Base-by-base conservation (phyloP, 2,888 invertebrate genomes). In the Ceratothoa steindachneri region DNA sequence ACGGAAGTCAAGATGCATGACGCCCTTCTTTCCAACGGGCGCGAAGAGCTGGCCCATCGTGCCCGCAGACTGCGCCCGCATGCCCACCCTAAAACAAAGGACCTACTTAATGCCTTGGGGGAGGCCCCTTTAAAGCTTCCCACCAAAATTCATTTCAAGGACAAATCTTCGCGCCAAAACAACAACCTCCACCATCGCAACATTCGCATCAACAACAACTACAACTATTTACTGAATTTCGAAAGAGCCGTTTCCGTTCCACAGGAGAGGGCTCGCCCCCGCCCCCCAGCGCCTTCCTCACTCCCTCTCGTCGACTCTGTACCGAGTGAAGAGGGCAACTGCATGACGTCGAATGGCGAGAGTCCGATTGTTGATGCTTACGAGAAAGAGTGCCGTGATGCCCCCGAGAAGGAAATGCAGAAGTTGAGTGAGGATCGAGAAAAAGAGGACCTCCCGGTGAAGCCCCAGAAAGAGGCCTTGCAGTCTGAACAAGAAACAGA, bases 1-100 rank as follows among this genome's bases (percentile, higher is more conserved):
- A 79, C 79, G 5, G 70, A 79, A 66, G 74, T 74, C 28, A 79
- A 79, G 53, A 79, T 79, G 79, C 73, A 76, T 68, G 79, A 79
- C 60, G 76, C 79, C 9, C 67, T 74, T 19, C 55, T 79, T 60
- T 79, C 79, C 41, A 79, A 76, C 28, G 79, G 79, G 0, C 69
- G 76, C 65, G 79, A 79, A 60, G 79, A 79, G 19, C 64, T 79
- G 3, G 24, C 72, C 0, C 69, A 69, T 24, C 74, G 76, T 66
- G 68, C 69, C 22, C 30, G 74, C 22, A 79, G 76, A 51, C 52
- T 76, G 74, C 76, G 76, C 65, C 79, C 76, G 31, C n/a, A n/a
- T n/a, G n/a, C n/a, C n/a, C 76, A 71, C 71, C 73, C 74, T 31
- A 79, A 76, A 65, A 76, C 76, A 52, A 68, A 71, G 66, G 78